Percentiles rank a stretch among this genome's conserved stretches.
Conservation (phyloP, 2,888 invertebrate genomes). For the Tinea pellionella region DNA sequence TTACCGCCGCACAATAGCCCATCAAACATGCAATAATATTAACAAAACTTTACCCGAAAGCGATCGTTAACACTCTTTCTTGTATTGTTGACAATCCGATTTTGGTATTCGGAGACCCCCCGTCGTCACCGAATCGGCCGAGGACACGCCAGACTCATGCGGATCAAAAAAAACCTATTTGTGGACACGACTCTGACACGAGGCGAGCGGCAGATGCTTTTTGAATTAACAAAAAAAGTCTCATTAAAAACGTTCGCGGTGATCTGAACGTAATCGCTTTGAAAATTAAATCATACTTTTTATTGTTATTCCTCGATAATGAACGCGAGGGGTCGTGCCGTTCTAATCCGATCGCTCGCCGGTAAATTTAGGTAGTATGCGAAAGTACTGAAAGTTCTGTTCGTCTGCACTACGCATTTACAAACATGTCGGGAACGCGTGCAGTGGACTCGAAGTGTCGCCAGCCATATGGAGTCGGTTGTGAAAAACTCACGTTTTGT, state of each 20-base stretch:
- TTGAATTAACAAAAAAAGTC: conserved; percentile 26
- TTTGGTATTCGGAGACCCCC: conserved; percentile 7
- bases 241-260: conserved; percentile 5
- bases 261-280: background rate
- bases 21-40: conserved; percentile 11
- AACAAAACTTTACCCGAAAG: conserved; percentile 8
- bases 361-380: too few species aligned
- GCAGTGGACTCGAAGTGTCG: background rate
- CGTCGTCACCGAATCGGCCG: conserved; percentile 3
- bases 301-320: background rate
- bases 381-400: too few species aligned
- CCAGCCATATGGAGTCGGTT: background rate
- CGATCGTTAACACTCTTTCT: conserved; percentile 14
- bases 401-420: background rate
- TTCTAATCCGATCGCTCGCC: background rate
- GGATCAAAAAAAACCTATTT: background rate
- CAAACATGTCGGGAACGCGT: background rate
- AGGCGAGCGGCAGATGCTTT: conserved; percentile 53
- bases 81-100: conserved; percentile 12
- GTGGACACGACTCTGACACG: conserved; percentile 56
- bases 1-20: background rate
- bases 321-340: background rate
- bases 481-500: conserved; percentile 10
- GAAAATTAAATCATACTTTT: background rate
- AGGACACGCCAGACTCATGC: background rate